These are phyloP conservation scores for Aphidius ervi DNA, from an alignment of 1,140 invertebrate species.

Conservation along the genomic window DNA sequence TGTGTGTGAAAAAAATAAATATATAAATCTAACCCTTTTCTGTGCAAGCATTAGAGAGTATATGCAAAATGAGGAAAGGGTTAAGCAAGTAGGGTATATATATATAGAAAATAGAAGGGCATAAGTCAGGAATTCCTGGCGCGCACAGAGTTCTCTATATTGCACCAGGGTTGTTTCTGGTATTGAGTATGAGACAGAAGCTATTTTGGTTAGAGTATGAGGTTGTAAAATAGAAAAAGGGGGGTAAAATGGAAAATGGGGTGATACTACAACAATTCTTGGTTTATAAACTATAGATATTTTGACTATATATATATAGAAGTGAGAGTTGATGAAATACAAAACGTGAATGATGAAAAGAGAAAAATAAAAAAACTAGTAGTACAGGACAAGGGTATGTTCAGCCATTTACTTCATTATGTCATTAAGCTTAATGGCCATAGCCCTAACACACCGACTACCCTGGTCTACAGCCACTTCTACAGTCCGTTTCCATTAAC, in stretches of 20 bases:
- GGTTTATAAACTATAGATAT: constrained; percentile 29
- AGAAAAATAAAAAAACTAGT: too few relatives aligned
- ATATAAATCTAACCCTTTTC: too few relatives aligned
- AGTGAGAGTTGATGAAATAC: too few relatives aligned
- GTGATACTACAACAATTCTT: constrained; percentile 28
- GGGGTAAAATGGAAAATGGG: not conserved
- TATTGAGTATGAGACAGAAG: constrained; percentile 44
- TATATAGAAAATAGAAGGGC: constrained; percentile 42
- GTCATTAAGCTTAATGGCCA: constrained; percentile 56
- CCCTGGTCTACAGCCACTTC: constrained; percentile 50
- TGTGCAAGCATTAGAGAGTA: too few relatives aligned
- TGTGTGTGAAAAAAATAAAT: too few relatives aligned
- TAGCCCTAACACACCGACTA: constrained; percentile 49
- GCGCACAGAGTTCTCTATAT: constrained; percentile 28
- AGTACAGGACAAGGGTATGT: constrained; percentile 35
- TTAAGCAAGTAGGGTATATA: too few relatives aligned
- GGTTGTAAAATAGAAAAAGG: constrained; percentile 34
- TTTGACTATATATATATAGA: too few relatives aligned
- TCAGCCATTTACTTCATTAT: constrained; percentile 57
- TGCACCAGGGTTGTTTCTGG: constrained; percentile 10
- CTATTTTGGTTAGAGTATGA: constrained; percentile 15
- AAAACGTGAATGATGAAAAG: too few relatives aligned
- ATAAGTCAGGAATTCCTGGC: constrained; percentile 54
- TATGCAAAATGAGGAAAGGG: too few relatives aligned
- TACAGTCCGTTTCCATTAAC: constrained; percentile 52